Evolutionary conservation across 2,113 vertebrate species (phyloP).

Genomic region (Psittacus erithacus): DNA sequence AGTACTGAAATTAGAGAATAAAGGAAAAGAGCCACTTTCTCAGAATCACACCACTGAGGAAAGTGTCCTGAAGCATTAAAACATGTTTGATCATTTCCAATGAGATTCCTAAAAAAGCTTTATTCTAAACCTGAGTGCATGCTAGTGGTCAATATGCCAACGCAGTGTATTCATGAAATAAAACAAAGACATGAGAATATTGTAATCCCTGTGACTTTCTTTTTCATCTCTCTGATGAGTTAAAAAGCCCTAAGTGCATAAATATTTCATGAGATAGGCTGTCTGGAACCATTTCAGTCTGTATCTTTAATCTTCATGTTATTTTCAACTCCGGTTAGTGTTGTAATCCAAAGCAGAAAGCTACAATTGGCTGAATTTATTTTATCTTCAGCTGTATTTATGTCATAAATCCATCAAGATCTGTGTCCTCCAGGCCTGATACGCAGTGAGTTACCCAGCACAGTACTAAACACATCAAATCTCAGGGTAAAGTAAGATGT

Average conservation of each 20-base stretch:
- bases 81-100: neutral
- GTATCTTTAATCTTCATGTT: neutral
- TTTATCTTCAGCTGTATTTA: neutral
- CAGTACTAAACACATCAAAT: neutral
- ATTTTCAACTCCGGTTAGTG: neutral
- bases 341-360: neutral
- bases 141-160: neutral
- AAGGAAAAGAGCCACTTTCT: neutral
- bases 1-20: neutral
- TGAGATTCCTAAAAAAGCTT: neutral
- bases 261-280: conserved; percentile 24
- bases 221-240: neutral
- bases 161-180: neutral
- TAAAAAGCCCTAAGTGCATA: neutral
- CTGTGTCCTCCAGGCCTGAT: neutral
- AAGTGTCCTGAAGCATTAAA: neutral
- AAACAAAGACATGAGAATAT: neutral
- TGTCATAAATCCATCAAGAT: neutral
- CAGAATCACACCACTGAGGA: neutral
- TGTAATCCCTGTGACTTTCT: neutral
- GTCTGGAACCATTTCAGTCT: neutral
- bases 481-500: neutral
- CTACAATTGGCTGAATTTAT: neutral
- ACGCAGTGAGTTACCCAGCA: neutral
- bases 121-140: neutral